Evolutionary conservation across 2,888 invertebrate species (phyloP), one percentile per base, ranked within the genome.

Genomic region (Tanytarsus gracilentus): DNA sequence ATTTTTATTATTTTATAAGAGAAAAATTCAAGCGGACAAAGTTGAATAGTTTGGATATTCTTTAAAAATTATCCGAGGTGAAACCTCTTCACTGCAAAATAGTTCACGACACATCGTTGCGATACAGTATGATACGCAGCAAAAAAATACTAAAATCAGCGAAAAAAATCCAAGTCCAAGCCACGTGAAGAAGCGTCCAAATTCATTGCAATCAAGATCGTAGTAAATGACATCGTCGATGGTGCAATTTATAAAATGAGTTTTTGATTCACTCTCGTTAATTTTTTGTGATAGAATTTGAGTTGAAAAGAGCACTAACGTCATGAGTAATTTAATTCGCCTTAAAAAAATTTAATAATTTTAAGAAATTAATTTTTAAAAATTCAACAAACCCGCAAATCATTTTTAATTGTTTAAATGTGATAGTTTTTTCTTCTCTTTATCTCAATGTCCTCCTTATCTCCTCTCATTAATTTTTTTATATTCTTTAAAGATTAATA

Each of bases 11-110:
- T n/a, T n/a, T n/a, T n/a, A n/a, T n/a, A n/a, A n/a, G n/a, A n/a
- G n/a, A n/a, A n/a, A n/a, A 30, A 2, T 16, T 40, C 18, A 8
- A 8, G n/a, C n/a, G n/a, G 40, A 16, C 18, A 40, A n/a, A 23
- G 53, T 39, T 18, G 53, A 55, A 11, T 55, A 55, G 14, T 55
- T 55, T 23, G 36, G 53, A 30, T n/a, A 39, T 4, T 21, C 16
- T n/a, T 18, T 33, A 3, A 14, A 29, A 25, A 36, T 29, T 39
- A 55, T 39, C 25, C 36, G 30, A 2, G 16, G 53, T 14, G 30
- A 7, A 14, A 33, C 16, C 21, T 36, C 33, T 25, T 48, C 48
- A 6, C 9, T 55, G 36, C 53, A 55, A 30, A 8, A 55, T 2
- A 55, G 1, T 2, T 9, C 3, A 11, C 30, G 16, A 18, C 16